Conservation (phyloP, 92 coral and sea anemone species). For the Phenganax subtilis region DNA sequence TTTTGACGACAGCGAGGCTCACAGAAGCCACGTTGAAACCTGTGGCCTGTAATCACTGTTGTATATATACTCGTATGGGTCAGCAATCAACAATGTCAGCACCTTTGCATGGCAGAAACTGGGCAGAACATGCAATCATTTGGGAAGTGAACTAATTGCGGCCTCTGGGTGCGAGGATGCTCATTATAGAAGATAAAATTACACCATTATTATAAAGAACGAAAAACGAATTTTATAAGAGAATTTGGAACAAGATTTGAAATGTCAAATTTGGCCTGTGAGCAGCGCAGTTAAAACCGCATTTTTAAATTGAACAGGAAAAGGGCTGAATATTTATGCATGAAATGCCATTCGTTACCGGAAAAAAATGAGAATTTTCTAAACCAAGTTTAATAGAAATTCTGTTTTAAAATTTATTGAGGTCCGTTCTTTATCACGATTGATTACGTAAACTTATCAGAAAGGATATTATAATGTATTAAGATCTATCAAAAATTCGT, state of each 20-base stretch:
- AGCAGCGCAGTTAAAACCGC: background rate
- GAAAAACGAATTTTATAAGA: too few species aligned
- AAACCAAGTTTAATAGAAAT: background rate
- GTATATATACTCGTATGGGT: too few species aligned
- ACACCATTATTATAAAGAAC: too few species aligned
- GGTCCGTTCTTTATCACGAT: background rate
- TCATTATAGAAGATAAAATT: too few species aligned
- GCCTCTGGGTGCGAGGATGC: too few species aligned
- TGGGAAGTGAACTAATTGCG: background rate
- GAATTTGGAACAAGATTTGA: background rate
- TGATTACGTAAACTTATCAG: background rate
- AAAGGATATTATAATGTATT: background rate
- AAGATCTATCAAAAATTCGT: background rate
- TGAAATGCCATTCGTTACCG: slow-evolving; percentile 31
- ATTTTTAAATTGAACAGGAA: background rate
- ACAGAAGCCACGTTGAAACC: slow-evolving; percentile 20
- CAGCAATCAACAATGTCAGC: too few species aligned
- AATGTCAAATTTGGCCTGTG: background rate
- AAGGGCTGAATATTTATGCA: slow-evolving; percentile 24
- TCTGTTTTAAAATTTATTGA: too few species aligned
- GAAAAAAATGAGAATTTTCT: background rate
- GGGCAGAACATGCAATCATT: background rate
- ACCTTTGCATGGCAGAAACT: background rate
- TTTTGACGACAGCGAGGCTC: slow-evolving; percentile 30
- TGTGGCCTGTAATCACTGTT: slow-evolving; percentile 2